Conservation (phyloP, 2,888 invertebrate species). For the Caenorhabditis becei region DNA sequence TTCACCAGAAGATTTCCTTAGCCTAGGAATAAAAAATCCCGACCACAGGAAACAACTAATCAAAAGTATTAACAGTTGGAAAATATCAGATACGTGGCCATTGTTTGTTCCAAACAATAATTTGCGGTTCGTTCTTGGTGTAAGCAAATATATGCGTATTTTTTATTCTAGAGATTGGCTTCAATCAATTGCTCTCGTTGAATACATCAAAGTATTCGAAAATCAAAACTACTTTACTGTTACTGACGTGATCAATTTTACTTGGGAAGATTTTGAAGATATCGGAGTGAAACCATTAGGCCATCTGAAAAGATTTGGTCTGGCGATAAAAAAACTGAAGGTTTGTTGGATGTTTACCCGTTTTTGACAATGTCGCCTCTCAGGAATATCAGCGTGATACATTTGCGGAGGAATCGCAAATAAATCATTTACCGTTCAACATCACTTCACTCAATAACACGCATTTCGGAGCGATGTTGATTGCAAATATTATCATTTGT, state of each 20-base stretch:
- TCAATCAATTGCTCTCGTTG: constrained; percentile 91
- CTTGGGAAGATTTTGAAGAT: constrained; percentile 99
- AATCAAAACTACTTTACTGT: constrained; percentile 95
- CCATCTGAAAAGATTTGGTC: constrained; percentile 97
- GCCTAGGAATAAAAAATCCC: constrained; percentile 93
- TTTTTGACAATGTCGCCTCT: too few relatives aligned
- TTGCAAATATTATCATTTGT: too few relatives aligned
- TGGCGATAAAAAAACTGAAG: constrained; percentile 93
- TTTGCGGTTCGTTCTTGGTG: constrained; percentile 47
- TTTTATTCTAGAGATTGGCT: constrained; percentile 90
- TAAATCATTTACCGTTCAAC: too few relatives aligned
- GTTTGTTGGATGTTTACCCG: constrained; percentile 9
- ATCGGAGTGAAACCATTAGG: constrained; percentile 87
- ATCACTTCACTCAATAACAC: too few relatives aligned
- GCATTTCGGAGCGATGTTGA: neutral
- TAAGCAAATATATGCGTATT: too few relatives aligned
- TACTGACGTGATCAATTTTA: constrained; percentile 92
- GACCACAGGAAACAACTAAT: constrained; percentile 96
- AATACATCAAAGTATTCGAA: constrained; percentile 92
- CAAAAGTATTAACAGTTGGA: constrained; percentile 89
- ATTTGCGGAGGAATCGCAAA: too few relatives aligned
- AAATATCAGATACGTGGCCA: constrained; percentile 75
- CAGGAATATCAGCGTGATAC: constrained; percentile 53
- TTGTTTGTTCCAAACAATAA: constrained; percentile 56
- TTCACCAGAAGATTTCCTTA: constrained; percentile 92